Percentiles rank a stretch among this genome's conserved stretches.
Conservation (phyloP, 53 echinoderm and acorn worm species). For the Apostichopus leukothele region DNA sequence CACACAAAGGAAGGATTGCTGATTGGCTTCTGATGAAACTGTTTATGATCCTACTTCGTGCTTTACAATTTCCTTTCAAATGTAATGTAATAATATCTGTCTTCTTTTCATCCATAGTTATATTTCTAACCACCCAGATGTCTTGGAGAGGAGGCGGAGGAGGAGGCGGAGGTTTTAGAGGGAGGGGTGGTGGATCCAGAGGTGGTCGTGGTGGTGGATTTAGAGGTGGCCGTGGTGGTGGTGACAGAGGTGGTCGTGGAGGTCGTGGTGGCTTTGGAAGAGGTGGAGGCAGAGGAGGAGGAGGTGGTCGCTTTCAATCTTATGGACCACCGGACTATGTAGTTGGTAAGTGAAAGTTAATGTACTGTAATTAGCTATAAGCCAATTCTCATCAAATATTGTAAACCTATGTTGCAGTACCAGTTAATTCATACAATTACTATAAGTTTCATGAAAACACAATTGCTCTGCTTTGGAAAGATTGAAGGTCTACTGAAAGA, state of each 20-base stretch:
- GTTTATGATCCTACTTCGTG: no score
- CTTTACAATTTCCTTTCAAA: no score
- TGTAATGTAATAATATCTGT: no score
- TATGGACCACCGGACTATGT: conserved; percentile 81
- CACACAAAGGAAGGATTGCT: no score
- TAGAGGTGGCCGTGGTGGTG: conserved; percentile 51
- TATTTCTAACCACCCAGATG: neutral
- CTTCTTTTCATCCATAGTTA: no score
- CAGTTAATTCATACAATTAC: no score
- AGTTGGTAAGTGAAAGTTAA: conserved; percentile 51
- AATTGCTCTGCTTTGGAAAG: neutral
- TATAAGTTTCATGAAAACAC: neutral
- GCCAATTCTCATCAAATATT: neutral
- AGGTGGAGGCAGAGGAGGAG: conserved; percentile 49
- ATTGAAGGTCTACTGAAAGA: no score
- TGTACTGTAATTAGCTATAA: neutral
- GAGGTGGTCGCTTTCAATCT: conserved; percentile 59
- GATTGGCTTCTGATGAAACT: no score
- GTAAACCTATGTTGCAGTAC: neutral
- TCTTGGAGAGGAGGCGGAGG: conserved; percentile 35
- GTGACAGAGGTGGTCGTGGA: conserved; percentile 54
- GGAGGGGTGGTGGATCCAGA: conserved; percentile 16
- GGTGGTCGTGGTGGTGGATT: conserved; percentile 27
- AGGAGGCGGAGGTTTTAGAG: neutral
- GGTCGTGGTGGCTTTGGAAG: conserved; percentile 49